Evolutionary conservation across 2,888 invertebrate species (phyloP), one percentile per base, ranked within the genome.

Genomic region (Girardia tigrina): DNA sequence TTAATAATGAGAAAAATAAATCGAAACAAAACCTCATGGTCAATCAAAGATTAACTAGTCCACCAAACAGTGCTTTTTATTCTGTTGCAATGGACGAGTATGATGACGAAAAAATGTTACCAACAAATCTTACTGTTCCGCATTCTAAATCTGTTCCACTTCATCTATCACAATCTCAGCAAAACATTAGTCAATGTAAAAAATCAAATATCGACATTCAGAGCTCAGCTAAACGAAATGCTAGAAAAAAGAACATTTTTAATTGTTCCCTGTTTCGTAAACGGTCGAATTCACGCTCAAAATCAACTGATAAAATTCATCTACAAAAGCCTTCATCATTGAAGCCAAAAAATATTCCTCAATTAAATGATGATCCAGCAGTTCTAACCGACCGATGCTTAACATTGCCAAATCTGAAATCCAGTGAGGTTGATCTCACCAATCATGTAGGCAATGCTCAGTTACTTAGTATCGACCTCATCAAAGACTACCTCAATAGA

Each of bases 401-500:
- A 56, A 56, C 56, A 20, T 56, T 56, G 56, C 56, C 56, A 56
- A 56, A 56, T 56, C n/a, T 56, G 56, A 56, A 56, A 56, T 56
- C 56, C 6, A 56, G 56, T 56, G 56, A 56, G n/a, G 56, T 56
- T 16, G 56, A 56, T 56, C 56, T 56, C 20, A 56, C 56, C 56
- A 56, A 23, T 56, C 56, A 56, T 56, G 56, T 56, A 23, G 23
- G 23, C 23, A 56, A 56, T 56, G 56, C 56, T n/a, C 56, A 56
- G 23, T 23, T 56, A n/a, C 56, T 56, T 23, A 56, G 56, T n/a
- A 56, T 56, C n/a, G 56, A 56, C n/a, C 56, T 56, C 56, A 56
- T 56, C 23, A 56, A 56, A 56, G 56, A 56, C 56, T 56, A 56
- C 56, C 56, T 56, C 56, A 56, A 56, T n/a, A n/a, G 56, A 56